A percentile compares a stretch with the other conserved stretches of the same genome.
These are phyloP conservation scores for Synergus umbraculus DNA, from an alignment of 2,888 invertebrate species.

Conservation along the genomic window DNA sequence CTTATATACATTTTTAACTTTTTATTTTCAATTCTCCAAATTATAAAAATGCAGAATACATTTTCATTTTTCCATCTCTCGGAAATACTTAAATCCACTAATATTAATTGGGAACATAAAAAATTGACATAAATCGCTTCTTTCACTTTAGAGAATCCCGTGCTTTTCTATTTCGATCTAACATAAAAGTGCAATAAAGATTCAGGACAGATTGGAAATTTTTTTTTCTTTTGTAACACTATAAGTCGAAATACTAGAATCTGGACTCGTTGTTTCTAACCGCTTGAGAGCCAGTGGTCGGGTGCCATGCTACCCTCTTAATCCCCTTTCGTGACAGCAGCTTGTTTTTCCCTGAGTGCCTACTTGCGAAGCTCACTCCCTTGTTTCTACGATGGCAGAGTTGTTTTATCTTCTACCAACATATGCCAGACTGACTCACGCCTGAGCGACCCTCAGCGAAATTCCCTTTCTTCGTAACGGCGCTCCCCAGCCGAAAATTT, in stretches of 20 bases:
- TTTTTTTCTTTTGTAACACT: slow-evolving; percentile 8
- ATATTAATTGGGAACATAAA: background rate
- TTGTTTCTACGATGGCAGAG: slow-evolving; percentile 25
- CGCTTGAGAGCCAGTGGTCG: slow-evolving; percentile 40
- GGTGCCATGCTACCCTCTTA: slow-evolving; percentile 22
- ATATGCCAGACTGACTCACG: slow-evolving; percentile 30
- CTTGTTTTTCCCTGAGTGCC: slow-evolving; percentile 34
- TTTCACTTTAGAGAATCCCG: background rate
- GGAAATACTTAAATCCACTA: too few species aligned
- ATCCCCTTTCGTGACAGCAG: slow-evolving; percentile 41
- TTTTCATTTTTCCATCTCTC: too few species aligned
- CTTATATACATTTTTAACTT: background rate
- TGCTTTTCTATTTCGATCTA: background rate
- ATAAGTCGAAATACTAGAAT: background rate
- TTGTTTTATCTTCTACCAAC: slow-evolving; percentile 37
- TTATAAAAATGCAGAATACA: background rate
- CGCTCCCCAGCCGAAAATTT: too few species aligned
- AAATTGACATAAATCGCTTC: background rate
- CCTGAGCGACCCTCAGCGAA: slow-evolving; percentile 16
- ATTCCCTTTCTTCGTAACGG: background rate
- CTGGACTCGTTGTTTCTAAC: slow-evolving; percentile 30
- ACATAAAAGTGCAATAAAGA: background rate
- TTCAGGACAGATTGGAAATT: background rate
- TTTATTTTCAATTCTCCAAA: background rate
- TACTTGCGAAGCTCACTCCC: slow-evolving; percentile 23